Evolutionary conservation across 2,888 invertebrate species (phyloP), one percentile per base, ranked within the genome.

Genomic region (Hololepta plana): DNA sequence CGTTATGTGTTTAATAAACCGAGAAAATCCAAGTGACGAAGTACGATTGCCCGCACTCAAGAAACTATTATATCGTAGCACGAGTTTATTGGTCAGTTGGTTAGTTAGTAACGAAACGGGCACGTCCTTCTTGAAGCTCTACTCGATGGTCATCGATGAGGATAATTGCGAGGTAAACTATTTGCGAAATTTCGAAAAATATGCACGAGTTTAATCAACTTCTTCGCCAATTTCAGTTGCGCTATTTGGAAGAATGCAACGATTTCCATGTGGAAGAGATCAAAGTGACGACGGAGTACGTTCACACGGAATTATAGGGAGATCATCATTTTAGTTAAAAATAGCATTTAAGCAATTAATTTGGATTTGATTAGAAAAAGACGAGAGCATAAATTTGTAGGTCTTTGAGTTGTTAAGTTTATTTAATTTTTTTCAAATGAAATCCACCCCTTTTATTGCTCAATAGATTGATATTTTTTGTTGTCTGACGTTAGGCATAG

Each of bases 261-360:
- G 68, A 71, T 2, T 85, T 81, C 61, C 81, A 82, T 49, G 71
- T 76, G 45, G 81, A 81, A 47, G 84, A 84, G 51, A 52, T 73
- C 22, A 72, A 69, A 60, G 80, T 77, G 14, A 82, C 80, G 29
- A 81, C 80, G 23, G 82, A 82, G 57, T 75, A 74, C 33, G 64
- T 72, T 42, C 84, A 82, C 54, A 81, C 65, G 47, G 84, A 84
- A 59, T 63, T 84, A 52, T 82, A 71, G 59, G n/a, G n/a, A n/a
- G n/a, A n/a, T n/a, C n/a, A n/a, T n/a, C n/a, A n/a, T n/a, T n/a
- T n/a, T n/a, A n/a, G n/a, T n/a, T n/a, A n/a, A n/a, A n/a, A n/a
- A n/a, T n/a, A n/a, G n/a, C n/a, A n/a, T n/a, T n/a, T n/a, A n/a
- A n/a, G n/a, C n/a, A n/a, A n/a, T n/a, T n/a, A n/a, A n/a, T n/a